Conservation (phyloP, 1,140 invertebrate genomes). For the Melanaphis sacchari region DNA sequence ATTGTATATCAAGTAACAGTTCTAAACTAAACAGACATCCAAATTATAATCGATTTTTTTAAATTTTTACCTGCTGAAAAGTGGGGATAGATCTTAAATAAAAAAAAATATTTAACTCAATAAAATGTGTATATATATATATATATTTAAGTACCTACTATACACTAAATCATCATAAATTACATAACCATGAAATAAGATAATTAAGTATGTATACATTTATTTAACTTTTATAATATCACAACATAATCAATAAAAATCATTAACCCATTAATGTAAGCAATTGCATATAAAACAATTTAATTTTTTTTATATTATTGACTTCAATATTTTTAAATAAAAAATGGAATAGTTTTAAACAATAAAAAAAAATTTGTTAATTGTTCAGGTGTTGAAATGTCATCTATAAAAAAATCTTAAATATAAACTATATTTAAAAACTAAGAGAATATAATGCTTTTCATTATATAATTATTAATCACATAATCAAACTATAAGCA, state of each 20-base stretch:
- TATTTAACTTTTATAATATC: constrained; percentile 12
- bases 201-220: constrained; percentile 9
- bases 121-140: neutral
- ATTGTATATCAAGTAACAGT: neutral
- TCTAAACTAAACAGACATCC: neutral
- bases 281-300: neutral
- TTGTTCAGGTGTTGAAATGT: neutral
- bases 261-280: neutral
- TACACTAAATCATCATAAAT: neutral
- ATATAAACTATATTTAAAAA: neutral
- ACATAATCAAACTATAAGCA: neutral
- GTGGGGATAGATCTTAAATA: neutral
- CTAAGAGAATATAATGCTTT: neutral
- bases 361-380: neutral
- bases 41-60: neutral
- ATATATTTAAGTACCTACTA: neutral
- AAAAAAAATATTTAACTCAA: neutral
- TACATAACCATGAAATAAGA: neutral
- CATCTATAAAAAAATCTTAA: neutral
- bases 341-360: neutral
- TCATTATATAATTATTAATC: neutral
- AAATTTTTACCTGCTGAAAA: neutral
- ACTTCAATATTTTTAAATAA: neutral
- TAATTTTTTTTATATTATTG: neutral
- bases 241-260: neutral